Conservation (phyloP, 2,888 invertebrate species). For the Bombylius major region DNA sequence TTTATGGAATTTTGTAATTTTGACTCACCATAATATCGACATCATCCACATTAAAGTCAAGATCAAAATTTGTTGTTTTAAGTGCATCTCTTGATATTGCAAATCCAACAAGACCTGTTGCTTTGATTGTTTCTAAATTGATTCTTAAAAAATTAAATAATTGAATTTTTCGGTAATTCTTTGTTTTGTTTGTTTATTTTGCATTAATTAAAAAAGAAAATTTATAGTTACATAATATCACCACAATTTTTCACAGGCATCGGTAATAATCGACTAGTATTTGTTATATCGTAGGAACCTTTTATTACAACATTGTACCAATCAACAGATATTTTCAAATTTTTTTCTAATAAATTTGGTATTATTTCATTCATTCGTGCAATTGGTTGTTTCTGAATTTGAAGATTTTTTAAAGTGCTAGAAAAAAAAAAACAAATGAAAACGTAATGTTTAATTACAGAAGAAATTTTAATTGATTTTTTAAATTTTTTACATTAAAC, state of each 20-base stretch:
- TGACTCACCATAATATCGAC: neutral
- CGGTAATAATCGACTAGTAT: constrained; percentile 11
- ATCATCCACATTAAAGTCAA: neutral
- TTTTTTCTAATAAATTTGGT: constrained; percentile 9
- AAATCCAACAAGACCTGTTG: constrained; percentile 9
- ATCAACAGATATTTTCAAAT: constrained; percentile 8
- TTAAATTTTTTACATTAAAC: constrained; percentile 7
- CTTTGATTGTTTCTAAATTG: constrained; percentile 6
- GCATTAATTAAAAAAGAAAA: neutral
- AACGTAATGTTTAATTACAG: neutral
- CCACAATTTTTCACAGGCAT: constrained; percentile 9
- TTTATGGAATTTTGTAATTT: neutral
- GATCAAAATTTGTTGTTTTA: constrained; percentile 10
- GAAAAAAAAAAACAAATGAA: neutral
- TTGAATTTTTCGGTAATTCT: neutral
- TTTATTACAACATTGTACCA: constrained; percentile 10
- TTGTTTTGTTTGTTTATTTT: neutral
- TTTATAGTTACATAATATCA: constrained; percentile 4
- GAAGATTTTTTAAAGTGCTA: constrained; percentile 10
- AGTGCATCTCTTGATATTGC: constrained; percentile 8
- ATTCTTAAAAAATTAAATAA: constrained; percentile 4
- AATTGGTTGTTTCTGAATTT: constrained; percentile 7
- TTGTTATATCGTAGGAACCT: constrained; percentile 11
- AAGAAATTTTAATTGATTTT: neutral
- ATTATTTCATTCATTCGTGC: constrained; percentile 8